Evolutionary conservation across 2,888 invertebrate genomes (phyloP), one percentile per base, ranked within the genome.

Genomic region (Heliconius erato): DNA sequence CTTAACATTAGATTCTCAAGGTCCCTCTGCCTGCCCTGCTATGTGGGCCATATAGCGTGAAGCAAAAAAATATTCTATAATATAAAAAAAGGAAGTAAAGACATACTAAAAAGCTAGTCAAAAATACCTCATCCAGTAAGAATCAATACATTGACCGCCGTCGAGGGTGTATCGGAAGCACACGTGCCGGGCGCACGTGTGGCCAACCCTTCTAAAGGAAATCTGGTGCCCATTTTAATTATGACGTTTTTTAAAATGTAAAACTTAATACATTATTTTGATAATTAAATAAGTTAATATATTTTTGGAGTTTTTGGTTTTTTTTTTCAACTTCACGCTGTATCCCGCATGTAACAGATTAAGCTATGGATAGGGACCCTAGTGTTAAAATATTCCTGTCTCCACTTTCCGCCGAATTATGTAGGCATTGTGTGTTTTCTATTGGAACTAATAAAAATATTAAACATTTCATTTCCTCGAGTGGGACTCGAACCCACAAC

Each of bases 131-230:
- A 77, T 84, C 79, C 44, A 84, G 80, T 67, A 67, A n/a, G 63
- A 79, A 80, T 76, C 71, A 82, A 78, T 68, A 82, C 72, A 82
- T 63, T 54, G 81, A 78, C 81, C 82, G 67, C 9, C 35, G 49
- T 40, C 76, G 83, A 82, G 87, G 85, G 86, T 82, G 84, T 85
- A 85, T 86, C 87, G 88, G 88, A 87, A 87, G 86, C 84, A 76
- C 79, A 84, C 84, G 85, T 84, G 83, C 82, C 82, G 79, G 67
- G 84, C 84, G 85, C 89, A 89, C 89, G 89, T 89, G 89, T 86
- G 84, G 83, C 84, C 83, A 87, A 87, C 88, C 89, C 88, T 87
- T 86, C 82, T 83, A 83, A 78, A 85, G 85, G 81, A 86, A 87
- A 87, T 87, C 88, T 86, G 86, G 81, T 78, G 71, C 44, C 40